Conservation (phyloP, 30 jellyfish, hydroid and myxozoan species). For the Aurelia aurita complex sp. Pacific region DNA sequence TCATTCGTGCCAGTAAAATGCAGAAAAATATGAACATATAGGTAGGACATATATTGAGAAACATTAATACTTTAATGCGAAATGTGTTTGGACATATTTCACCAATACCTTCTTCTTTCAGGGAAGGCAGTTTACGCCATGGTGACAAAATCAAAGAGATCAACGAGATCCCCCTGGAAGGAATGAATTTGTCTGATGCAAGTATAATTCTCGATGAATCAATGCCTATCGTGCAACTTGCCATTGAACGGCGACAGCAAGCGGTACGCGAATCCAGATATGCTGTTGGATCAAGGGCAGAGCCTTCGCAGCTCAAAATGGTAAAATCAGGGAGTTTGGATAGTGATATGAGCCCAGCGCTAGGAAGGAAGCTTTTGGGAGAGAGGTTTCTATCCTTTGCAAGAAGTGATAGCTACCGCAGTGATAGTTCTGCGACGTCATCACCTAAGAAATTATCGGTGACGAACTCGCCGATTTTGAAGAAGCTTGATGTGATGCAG, state of each 20-base stretch:
- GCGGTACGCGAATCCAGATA: constrained; percentile 38
- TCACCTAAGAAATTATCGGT: constrained; percentile 41
- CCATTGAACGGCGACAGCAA: constrained; percentile 24
- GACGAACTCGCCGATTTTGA: constrained; percentile 41
- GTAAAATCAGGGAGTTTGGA: constrained; percentile 14
- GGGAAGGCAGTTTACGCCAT: constrained; percentile 67
- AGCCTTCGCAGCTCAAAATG: constrained; percentile 2
- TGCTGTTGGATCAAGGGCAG: constrained; percentile 25
- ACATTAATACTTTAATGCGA: too few relatives aligned
- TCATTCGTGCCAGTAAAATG: too few relatives aligned
- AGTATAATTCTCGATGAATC: constrained; percentile 11
- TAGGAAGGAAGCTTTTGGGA: constrained; percentile 8
- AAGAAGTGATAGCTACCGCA: constrained; percentile 49
- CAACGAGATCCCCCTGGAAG: constrained; percentile 60
- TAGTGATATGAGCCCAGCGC: background rate
- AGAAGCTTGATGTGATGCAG: constrained; percentile 42
- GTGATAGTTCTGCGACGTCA: constrained; percentile 36
- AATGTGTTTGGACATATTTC: background rate
- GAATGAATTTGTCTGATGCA: constrained; percentile 70
- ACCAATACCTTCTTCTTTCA: background rate
- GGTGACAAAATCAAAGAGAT: constrained; percentile 71
- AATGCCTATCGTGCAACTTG: constrained; percentile 20
- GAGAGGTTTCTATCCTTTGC: constrained; percentile 7
- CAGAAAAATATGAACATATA: too few relatives aligned
- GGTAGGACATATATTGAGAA: too few relatives aligned